Percentiles rank a stretch among this genome's conserved stretches.
These are phyloP conservation scores for Erpornis zantholeuca DNA, from an alignment of 2,113 vertebrate species.

Conservation along the genomic window DNA sequence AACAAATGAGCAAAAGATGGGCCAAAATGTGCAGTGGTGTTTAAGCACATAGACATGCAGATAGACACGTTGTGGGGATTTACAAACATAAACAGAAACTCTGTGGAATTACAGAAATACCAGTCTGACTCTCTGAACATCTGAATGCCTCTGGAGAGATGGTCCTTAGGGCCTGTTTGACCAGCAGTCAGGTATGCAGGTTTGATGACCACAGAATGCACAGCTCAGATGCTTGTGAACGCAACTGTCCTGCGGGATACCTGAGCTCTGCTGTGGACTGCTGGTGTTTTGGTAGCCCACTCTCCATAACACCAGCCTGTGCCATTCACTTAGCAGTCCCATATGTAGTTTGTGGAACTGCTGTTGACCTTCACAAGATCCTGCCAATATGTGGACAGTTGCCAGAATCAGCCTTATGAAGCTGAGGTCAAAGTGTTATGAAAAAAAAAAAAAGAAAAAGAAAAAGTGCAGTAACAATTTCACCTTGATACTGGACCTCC, in stretches of 20 bases:
- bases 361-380: neutral
- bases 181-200: neutral
- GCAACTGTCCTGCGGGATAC: neutral
- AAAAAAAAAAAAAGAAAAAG: neutral
- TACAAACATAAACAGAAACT: neutral
- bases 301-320: neutral
- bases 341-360: neutral
- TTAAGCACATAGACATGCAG: neutral
- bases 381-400: neutral
- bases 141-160: neutral
- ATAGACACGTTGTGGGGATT: neutral
- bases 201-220: neutral
- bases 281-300: neutral
- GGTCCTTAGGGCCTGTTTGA: neutral
- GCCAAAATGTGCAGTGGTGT: neutral
- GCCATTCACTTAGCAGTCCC: neutral
- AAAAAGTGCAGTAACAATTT: neutral
- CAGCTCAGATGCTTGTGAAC: fast-evolving
- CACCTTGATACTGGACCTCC: neutral
- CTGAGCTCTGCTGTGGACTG: neutral
- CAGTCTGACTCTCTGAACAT: neutral
- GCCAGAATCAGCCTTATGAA: neutral
- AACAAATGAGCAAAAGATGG: neutral
- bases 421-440: neutral
- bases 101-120: neutral